A percentile compares a stretch with the other conserved stretches of the same genome.
These are phyloP conservation scores for Anguilla anguilla DNA, from an alignment of 2,797 vertebrate species.

Conservation along the genomic window DNA sequence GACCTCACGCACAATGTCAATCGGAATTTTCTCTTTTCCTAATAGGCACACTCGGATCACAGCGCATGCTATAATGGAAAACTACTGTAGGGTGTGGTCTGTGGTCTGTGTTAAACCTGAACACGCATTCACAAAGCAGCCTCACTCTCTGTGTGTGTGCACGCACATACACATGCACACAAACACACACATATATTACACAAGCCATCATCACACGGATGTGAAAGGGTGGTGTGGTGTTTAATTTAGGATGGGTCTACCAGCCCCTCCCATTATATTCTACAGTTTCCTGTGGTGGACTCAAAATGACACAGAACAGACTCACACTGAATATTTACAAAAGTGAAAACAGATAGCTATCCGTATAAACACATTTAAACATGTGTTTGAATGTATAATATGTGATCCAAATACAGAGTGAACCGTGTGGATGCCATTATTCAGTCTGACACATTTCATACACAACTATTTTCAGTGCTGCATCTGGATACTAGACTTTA, in stretches of 20 bases:
- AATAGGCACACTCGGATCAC: neutral
- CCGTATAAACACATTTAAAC: neutral
- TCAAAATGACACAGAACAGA: neutral
- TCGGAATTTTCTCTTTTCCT: neutral
- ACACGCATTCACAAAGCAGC: neutral
- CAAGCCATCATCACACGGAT: neutral
- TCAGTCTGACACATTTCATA: neutral
- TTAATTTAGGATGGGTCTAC: neutral
- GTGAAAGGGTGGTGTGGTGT: neutral
- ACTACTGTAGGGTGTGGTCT: neutral
- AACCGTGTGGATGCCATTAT: neutral
- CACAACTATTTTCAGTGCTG: neutral
- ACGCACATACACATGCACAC: neutral
- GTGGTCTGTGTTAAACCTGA: neutral
- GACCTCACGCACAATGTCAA: neutral
- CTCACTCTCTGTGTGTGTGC: neutral
- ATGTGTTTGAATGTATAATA: neutral
- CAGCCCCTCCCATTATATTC: slow-evolving; percentile 45
- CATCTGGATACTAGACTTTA: neutral
- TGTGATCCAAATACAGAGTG: neutral
- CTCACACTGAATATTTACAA: neutral
- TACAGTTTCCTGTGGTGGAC: slow-evolving; percentile 63
- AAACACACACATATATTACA: neutral
- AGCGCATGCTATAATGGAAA: neutral
- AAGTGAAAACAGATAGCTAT: neutral